Conservation (phyloP, 2,113 vertebrate genomes). For the Oostethus manadensis region DNA sequence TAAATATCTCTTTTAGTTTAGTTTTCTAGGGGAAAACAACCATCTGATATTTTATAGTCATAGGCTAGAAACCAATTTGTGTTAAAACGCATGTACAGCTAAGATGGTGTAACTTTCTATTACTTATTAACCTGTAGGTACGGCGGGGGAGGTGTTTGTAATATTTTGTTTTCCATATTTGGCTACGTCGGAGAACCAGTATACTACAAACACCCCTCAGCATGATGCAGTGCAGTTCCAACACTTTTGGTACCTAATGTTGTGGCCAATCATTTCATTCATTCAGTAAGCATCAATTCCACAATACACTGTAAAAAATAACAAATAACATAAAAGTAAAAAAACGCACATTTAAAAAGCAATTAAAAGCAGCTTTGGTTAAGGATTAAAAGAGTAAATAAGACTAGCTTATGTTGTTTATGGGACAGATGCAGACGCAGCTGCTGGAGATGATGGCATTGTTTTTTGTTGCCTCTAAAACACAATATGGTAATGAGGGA, state of each 20-base stretch:
- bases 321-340: neutral
- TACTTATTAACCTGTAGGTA: no score
- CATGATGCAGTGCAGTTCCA: neutral
- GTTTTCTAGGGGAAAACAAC: no score
- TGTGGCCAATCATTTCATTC: no score
- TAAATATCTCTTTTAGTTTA: no score
- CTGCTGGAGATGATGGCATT: neutral
- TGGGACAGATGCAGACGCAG: constrained; percentile 7
- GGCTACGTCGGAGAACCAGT: neutral
- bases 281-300: neutral
- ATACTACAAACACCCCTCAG: neutral
- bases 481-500: constrained; percentile 2
- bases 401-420: neutral
- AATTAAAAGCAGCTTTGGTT: constrained; percentile 1
- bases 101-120: no score
- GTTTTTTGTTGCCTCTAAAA: constrained; percentile 6
- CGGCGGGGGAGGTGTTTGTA: neutral
- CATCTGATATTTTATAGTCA: no score
- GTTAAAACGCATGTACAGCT: no score
- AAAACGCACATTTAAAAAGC: constrained; percentile 2
- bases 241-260: neutral
- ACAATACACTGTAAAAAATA: neutral
- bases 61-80: no score
- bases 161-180: neutral
- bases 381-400: constrained; percentile 5